phyloP scores from a whole-genome alignment of 2,113 vertebrate genomes.

The Amphiprion ocellaris region DNA sequence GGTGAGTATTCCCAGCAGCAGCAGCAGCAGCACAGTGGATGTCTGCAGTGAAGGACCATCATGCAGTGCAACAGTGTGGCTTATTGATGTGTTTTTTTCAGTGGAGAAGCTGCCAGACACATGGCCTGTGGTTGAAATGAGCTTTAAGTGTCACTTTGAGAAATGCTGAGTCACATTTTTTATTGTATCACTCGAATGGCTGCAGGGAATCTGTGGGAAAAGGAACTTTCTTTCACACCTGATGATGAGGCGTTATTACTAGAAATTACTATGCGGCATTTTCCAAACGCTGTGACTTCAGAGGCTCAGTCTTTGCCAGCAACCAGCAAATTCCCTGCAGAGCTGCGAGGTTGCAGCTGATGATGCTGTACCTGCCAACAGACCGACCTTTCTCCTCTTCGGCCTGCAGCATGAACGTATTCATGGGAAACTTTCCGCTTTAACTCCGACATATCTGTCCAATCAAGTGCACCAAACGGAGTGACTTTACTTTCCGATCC shows the following conservation, averaged over 20 bases:
- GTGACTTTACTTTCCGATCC: constrained; percentile 18
- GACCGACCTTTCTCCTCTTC: neutral
- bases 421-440: constrained; percentile 21
- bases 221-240: constrained; percentile 9
- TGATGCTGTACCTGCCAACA: constrained; percentile 7
- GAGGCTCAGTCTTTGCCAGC: constrained; percentile 18
- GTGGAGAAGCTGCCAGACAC: neutral
- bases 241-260: constrained; percentile 14
- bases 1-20: too few species aligned
- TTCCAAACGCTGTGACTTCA: constrained; percentile 37
- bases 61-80: too few species aligned
- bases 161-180: neutral
- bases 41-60: neutral
- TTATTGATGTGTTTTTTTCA: neutral
- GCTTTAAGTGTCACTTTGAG: neutral
- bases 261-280: constrained; percentile 26
- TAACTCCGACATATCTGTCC: constrained; percentile 7
- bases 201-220: constrained; percentile 21
- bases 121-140: neutral
- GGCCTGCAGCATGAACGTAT: constrained; percentile 16
- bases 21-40: neutral
- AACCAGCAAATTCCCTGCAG: constrained; percentile 4
- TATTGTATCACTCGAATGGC: neutral
- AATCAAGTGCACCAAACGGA: constrained; percentile 38
- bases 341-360: constrained; percentile 41